Conservation (phyloP, 2,888 invertebrate species). For the Mythimna pallens region DNA sequence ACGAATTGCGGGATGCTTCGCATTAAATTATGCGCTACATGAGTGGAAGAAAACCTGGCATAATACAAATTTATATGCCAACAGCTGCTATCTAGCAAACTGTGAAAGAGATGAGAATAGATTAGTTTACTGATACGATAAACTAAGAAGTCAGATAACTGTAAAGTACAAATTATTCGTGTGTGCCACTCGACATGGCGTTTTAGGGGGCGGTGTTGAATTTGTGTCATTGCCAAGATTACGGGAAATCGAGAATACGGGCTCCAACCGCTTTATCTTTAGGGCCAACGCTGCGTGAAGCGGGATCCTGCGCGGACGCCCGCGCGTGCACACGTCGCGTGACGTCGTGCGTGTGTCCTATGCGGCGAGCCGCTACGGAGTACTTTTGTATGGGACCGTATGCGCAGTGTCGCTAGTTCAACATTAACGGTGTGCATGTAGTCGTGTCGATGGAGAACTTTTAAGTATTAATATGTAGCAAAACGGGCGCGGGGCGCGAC, state of each 20-base stretch:
- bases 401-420: too few species aligned
- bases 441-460: too few species aligned
- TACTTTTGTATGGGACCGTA: too few species aligned
- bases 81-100: constrained; percentile 50
- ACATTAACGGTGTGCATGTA: too few species aligned
- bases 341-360: too few species aligned
- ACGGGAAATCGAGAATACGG: constrained; percentile 10
- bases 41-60: constrained; percentile 39
- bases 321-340: too few species aligned
- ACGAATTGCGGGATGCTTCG: constrained; percentile 22
- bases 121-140: constrained; percentile 53
- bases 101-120: constrained; percentile 50
- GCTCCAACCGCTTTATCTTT: not conserved
- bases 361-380: too few species aligned
- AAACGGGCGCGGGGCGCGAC: too few species aligned
- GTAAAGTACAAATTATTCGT: constrained; percentile 41
- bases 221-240: constrained; percentile 39
- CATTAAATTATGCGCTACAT: constrained; percentile 34
- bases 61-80: constrained; percentile 31
- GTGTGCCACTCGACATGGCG: constrained; percentile 25
- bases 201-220: constrained; percentile 22
- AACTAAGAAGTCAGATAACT: constrained; percentile 43
- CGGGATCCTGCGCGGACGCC: too few species aligned
- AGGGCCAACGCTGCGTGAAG: too few species aligned
- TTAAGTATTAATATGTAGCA: too few species aligned